Base-by-base conservation (phyloP, 53 echinoderm and acorn worm genomes). In the Luidia sarsii region DNA sequence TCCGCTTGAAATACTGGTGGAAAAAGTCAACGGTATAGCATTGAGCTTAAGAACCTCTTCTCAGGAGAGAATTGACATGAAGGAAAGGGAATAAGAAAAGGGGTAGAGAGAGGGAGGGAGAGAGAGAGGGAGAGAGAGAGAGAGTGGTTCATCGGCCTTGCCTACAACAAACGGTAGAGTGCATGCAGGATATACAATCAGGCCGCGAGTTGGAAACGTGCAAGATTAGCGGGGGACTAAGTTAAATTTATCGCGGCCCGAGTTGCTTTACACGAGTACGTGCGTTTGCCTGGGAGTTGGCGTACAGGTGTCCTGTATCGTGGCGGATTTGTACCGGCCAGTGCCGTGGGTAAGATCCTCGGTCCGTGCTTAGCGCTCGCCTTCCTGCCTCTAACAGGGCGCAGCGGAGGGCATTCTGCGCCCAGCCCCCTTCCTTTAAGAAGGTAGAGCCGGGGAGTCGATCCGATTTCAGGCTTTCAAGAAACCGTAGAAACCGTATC, bases 251-350 rank as follows among this genome's bases (percentile, higher is more conserved):
- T 77, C 77, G 60, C 59, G 32, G 61, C 43, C 60, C 39, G 77
- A 77, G 60, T 77, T 77, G 59, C 77, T 77, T 77, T 77, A 77
- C 77, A 77, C 60, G 23, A 77, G 77, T 77, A 77, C 77, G 77
- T 77, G 77, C 77, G 77, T 77, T 77, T 53, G 55, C 60, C 55
- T 61, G 21, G 27, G 77, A 77, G 77, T 61, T 35, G 45, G 55
- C 25, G 43, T 77, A 77, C 77, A 77, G 77, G 77, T 77, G 77
- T 77, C 77, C 39, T 30, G 46, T 77, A 45, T 37, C 77, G 60
- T 9, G 30, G 16, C 38, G 62, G 77, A 48, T 60, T 77, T 50
- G 43, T 50, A 62, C 81, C 65, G 38, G 81, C 81, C 22, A 65
- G 38, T 52, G 81, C 81, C 81, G 51, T 66, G 66, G 81, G 81